Percentiles rank a stretch among this genome's conserved stretches.
phyloP scores from a whole-genome alignment of 2,797 vertebrate species.

The Merluccius polli region DNA sequence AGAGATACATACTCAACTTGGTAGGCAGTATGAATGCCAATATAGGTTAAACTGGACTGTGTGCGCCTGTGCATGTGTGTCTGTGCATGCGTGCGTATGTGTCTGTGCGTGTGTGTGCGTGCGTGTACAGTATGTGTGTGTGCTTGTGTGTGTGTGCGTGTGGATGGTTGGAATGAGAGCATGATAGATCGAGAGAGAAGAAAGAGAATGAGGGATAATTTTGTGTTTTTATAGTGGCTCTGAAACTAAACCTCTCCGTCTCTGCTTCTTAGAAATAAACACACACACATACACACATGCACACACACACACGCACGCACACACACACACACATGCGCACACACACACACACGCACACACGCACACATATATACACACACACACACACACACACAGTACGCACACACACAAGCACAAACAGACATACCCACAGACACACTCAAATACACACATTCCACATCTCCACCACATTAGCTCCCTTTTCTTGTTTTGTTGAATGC shows the following conservation, averaged over 20 bases:
- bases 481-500: background rate
- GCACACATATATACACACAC: background rate
- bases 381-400: background rate
- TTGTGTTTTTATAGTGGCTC: background rate
- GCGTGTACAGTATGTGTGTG: conserved; percentile 6
- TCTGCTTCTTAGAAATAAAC: background rate
- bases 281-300: background rate
- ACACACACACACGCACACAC: background rate
- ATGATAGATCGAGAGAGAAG: background rate
- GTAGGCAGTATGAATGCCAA: conserved; percentile 26
- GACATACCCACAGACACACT: background rate
- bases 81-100: conserved; percentile 1
- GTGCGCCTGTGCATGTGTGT: conserved; percentile 4
- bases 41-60: background rate
- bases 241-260: background rate
- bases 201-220: background rate
- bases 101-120: conserved; percentile 3
- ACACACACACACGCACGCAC: background rate
- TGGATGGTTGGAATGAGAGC: background rate
- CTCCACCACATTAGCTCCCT: background rate
- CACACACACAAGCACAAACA: background rate
- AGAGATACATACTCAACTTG: no score
- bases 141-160: conserved; percentile 3
- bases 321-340: background rate
- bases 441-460: background rate